phyloP scores from a whole-genome alignment of 2,888 invertebrate genomes.

The Oxystoma pomonae region DNA sequence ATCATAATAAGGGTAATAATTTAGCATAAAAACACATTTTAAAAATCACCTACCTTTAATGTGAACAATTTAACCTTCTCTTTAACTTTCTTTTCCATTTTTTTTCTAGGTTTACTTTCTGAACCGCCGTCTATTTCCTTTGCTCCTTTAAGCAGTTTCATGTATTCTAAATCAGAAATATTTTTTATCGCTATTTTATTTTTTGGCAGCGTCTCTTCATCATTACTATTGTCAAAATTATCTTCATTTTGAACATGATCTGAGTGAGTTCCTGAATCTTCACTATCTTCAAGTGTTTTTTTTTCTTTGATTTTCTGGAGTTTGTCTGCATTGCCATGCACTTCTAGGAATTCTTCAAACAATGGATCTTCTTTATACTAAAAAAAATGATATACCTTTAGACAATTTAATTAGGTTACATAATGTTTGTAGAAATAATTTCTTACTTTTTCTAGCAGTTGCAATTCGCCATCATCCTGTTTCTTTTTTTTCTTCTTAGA shows the following conservation, averaged over 20 bases:
- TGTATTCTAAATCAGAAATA: slow-evolving; percentile 74
- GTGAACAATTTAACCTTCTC: slow-evolving; percentile 52
- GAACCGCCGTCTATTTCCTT: too few relatives aligned
- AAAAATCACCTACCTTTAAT: slow-evolving; percentile 55
- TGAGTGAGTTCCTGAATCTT: slow-evolving; percentile 37
- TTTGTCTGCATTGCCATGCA: slow-evolving; percentile 60
- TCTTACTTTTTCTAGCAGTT: slow-evolving; percentile 60
- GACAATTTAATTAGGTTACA: too few relatives aligned
- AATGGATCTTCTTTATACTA: slow-evolving; percentile 83
- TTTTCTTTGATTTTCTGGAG: slow-evolving; percentile 42
- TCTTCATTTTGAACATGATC: slow-evolving; percentile 20
- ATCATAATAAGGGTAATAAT: too few relatives aligned
- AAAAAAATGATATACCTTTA: too few relatives aligned
- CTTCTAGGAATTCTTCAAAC: slow-evolving; percentile 84
- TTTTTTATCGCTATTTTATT: slow-evolving; percentile 64
- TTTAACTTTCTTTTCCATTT: slow-evolving; percentile 45
- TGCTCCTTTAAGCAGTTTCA: slow-evolving; percentile 63
- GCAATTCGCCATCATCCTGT: slow-evolving; percentile 52
- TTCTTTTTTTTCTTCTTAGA: slow-evolving; percentile 41
- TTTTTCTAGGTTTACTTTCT: slow-evolving; percentile 46
- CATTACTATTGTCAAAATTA: slow-evolving; percentile 35
- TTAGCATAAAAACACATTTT: too few relatives aligned
- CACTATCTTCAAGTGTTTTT: slow-evolving; percentile 37
- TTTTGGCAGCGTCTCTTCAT: slow-evolving; percentile 18
- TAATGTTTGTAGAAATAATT: background rate